phyloP scores from a whole-genome alignment of 2,797 vertebrate genomes.

The Gymnothorax reevesii region DNA sequence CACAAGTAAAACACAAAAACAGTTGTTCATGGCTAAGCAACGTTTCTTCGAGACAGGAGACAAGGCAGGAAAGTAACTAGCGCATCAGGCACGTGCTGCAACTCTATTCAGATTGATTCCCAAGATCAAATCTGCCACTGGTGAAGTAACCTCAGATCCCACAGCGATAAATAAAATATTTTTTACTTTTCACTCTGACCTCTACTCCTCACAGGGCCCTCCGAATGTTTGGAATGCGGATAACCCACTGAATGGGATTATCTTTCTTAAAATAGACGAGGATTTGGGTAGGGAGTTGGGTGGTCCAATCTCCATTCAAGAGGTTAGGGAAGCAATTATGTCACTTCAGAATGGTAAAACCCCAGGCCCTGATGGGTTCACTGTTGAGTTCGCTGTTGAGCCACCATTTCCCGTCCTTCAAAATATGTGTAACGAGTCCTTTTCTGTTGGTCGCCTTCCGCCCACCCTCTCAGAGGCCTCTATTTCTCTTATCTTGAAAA shows the following conservation, averaged over 20 bases:
- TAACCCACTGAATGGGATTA: too few relatives aligned
- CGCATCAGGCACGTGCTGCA: constrained; percentile 1
- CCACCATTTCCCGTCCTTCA: neutral
- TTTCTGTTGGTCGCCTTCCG: neutral
- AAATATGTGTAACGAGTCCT: neutral
- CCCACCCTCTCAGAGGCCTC: neutral
- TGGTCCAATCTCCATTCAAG: neutral
- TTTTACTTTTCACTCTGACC: too few relatives aligned
- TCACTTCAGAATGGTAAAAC: neutral
- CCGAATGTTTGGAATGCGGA: too few relatives aligned
- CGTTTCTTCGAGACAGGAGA: constrained; percentile 7
- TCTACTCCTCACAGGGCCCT: neutral
- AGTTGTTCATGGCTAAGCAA: constrained; percentile 2
- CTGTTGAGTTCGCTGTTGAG: neutral
- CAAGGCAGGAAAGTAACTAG: constrained; percentile 23
- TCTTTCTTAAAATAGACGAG: neutral
- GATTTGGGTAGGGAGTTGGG: neutral
- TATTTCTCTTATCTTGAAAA: neutral
- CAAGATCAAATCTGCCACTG: neutral
- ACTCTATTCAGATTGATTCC: constrained; percentile 14
- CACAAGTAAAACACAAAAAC: constrained; percentile 12
- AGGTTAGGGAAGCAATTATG: neutral
- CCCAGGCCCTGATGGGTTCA: neutral
- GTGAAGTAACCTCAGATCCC: neutral
- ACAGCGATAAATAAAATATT: constrained; percentile 12